Evolutionary conservation across 2,113 vertebrate species (phyloP).

Genomic region (Gopherus evgoodei): DNA sequence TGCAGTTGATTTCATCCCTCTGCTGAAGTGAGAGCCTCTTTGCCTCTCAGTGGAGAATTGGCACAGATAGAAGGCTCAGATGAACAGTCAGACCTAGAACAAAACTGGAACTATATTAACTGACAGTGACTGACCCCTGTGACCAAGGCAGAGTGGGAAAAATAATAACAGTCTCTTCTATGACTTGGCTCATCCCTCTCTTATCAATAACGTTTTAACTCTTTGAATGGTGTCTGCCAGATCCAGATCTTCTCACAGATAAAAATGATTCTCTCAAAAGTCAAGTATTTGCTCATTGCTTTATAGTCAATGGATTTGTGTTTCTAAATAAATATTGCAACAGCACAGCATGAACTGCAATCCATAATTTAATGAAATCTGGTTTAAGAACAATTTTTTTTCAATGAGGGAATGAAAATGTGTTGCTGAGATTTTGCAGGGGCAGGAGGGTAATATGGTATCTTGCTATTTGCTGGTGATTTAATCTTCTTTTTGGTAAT

Average conservation of each 20-base stretch:
- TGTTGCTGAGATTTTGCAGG: background rate
- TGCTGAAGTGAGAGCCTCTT: background rate
- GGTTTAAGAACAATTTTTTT: background rate
- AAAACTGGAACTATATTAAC: background rate
- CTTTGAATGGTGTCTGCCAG: fast-evolving
- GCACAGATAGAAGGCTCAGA: background rate
- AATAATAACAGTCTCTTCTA: background rate
- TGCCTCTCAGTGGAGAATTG: background rate
- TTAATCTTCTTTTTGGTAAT: background rate
- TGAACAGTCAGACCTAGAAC: background rate
- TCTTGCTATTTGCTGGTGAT: background rate
- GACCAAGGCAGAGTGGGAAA: background rate
- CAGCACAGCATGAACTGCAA: background rate
- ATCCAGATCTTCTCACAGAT: background rate
- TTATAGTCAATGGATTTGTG: background rate
- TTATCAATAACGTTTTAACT: background rate
- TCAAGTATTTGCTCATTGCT: background rate
- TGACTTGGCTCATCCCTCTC: background rate
- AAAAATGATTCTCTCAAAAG: background rate
- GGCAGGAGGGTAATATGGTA: fast-evolving
- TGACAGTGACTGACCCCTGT: background rate
- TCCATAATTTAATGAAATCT: background rate
- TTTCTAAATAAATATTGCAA: background rate
- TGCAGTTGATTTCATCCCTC: background rate
- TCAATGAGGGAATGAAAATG: background rate